phyloP scores from a whole-genome alignment of 2,113 vertebrate genomes.

The Ondatra zibethicus region DNA sequence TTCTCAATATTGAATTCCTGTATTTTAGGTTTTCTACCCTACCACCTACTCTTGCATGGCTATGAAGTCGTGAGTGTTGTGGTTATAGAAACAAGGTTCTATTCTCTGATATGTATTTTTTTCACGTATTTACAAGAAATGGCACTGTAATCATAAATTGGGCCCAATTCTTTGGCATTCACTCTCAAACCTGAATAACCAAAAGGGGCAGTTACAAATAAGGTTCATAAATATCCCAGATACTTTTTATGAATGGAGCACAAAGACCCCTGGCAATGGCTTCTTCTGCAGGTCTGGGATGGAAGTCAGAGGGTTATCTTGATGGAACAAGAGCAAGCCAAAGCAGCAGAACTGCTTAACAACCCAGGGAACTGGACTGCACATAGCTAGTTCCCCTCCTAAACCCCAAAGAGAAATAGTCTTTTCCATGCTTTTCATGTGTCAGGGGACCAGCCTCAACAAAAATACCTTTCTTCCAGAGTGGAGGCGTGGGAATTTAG shows the following conservation, averaged over 20 bases:
- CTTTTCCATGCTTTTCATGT: not conserved
- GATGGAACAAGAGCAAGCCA: not conserved
- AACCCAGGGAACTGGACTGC: not conserved
- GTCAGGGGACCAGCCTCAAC: too few relatives aligned
- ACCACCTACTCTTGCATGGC: not conserved
- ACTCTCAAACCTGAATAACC: not conserved
- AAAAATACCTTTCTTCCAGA: too few relatives aligned
- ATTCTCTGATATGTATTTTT: not conserved
- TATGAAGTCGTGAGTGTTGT: not conserved
- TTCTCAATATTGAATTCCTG: too few relatives aligned
- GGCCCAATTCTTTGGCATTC: not conserved
- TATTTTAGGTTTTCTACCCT: not conserved
- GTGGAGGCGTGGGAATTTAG: too few relatives aligned
- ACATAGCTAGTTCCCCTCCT: not conserved
- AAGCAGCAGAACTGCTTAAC: not conserved
- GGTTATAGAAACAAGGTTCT: not conserved
- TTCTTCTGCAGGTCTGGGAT: not conserved
- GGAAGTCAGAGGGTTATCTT: not conserved
- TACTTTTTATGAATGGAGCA: not conserved
- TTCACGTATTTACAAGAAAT: not conserved
- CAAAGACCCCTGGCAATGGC: not conserved
- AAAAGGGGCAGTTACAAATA: not conserved
- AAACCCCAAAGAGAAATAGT: not conserved
- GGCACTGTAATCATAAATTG: not conserved
- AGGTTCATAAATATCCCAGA: not conserved